Conservation (phyloP, 2,113 vertebrate species). For the Condylura cristata region DNA sequence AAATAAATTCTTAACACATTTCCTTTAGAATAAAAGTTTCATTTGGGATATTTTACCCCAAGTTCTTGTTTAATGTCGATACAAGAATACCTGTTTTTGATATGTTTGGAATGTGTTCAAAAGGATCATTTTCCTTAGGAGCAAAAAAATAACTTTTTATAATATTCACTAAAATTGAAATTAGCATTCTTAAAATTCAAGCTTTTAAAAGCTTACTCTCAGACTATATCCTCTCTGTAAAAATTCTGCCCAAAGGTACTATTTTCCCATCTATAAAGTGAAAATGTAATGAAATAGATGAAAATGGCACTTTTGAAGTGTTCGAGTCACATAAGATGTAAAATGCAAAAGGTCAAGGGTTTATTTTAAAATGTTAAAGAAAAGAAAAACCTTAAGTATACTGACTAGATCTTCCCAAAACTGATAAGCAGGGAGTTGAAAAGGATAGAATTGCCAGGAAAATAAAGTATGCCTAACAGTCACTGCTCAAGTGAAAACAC, state of each 20-base stretch:
- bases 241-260: background rate
- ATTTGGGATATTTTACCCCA: background rate
- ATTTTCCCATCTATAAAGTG: conserved; percentile 31
- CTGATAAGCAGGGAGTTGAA: conserved; percentile 57
- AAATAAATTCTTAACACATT: conserved; percentile 29
- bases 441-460: conserved; percentile 57
- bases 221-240: conserved; percentile 15
- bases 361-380: conserved; percentile 54
- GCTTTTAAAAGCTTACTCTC: conserved; percentile 33
- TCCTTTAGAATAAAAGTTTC: conserved; percentile 22
- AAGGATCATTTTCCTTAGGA: conserved; percentile 26
- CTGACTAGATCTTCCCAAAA: conserved; percentile 41
- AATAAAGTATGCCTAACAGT: conserved; percentile 58
- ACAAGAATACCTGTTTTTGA: conserved; percentile 20
- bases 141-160: conserved; percentile 3
- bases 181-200: conserved; percentile 43
- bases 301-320: conserved; percentile 51
- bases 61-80: background rate
- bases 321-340: conserved; percentile 43
- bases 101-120: conserved; percentile 23
- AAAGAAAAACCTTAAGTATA: conserved; percentile 11
- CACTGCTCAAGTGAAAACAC: conserved; percentile 56
- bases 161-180: conserved; percentile 57
- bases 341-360: conserved; percentile 64
- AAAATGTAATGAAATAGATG: conserved; percentile 45